phyloP scores from a whole-genome alignment of 1,140 invertebrate species.

The Caerostris darwini region DNA sequence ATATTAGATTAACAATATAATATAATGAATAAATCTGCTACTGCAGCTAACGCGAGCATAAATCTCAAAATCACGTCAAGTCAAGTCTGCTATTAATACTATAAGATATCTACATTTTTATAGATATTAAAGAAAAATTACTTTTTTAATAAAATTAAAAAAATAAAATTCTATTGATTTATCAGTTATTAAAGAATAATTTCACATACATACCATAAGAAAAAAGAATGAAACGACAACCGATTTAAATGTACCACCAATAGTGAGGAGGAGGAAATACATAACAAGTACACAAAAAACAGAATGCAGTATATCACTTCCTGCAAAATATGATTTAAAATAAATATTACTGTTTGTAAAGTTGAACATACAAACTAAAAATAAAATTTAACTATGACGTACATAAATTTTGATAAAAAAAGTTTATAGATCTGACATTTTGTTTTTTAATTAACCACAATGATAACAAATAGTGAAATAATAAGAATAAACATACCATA shows the following conservation, averaged over 20 bases:
- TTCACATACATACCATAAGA: conserved; percentile 84
- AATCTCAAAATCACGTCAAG: too few relatives aligned
- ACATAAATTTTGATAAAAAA: background rate
- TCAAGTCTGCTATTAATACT: too few relatives aligned
- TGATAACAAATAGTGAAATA: background rate
- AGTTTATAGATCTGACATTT: background rate
- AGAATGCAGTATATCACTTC: conserved; percentile 87
- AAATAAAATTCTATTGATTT: background rate
- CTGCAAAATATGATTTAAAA: conserved; percentile 79
- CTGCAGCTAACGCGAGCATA: too few relatives aligned
- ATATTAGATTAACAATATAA: too few relatives aligned
- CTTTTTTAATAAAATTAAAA: too few relatives aligned
- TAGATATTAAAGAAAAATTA: too few relatives aligned
- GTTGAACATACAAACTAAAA: background rate
- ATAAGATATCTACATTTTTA: too few relatives aligned
- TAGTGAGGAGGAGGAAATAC: conserved; percentile 85
- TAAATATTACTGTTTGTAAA: background rate
- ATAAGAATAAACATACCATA: conserved; percentile 83
- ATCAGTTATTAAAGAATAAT: background rate
- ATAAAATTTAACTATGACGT: background rate
- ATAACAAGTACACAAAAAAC: conserved; percentile 86
- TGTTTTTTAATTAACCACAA: conserved; percentile 44
- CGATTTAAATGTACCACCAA: conserved; percentile 85
- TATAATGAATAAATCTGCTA: too few relatives aligned
- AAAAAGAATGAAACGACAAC: conserved; percentile 89